Conservation (phyloP, 2,888 invertebrate species). For the Sipha maydis region DNA sequence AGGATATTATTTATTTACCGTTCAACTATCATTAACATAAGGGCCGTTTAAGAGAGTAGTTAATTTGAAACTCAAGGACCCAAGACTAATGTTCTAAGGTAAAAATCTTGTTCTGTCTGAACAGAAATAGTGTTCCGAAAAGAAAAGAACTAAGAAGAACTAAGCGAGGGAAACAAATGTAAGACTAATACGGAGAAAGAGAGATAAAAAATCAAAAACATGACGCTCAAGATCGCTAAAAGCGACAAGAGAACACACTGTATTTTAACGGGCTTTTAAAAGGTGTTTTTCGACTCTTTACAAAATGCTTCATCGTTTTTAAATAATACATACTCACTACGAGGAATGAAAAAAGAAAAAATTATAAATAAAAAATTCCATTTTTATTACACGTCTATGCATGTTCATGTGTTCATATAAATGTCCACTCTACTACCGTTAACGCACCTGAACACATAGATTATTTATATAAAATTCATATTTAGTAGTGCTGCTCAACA, state of each 20-base stretch:
- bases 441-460: not conserved
- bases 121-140: not conserved
- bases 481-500: too few species aligned
- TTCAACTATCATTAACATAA: not conserved
- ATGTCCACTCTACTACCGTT: not conserved
- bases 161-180: too few species aligned
- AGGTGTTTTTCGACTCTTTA: slow-evolving; percentile 12
- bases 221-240: not conserved
- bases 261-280: slow-evolving; percentile 26
- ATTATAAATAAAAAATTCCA: slow-evolving; percentile 26
- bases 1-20: slow-evolving; percentile 31
- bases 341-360: not conserved
- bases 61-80: slow-evolving; percentile 15
- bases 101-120: not conserved
- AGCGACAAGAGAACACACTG: too few species aligned
- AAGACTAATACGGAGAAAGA: too few species aligned
- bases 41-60: not conserved
- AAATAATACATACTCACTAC: not conserved
- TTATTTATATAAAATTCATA: slow-evolving; percentile 33
- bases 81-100: not conserved
- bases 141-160: too few species aligned
- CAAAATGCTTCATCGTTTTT: slow-evolving; percentile 15
- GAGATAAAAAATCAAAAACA: not conserved
- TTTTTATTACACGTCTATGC: not conserved
- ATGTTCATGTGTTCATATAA: not conserved